phyloP scores from a whole-genome alignment of 2,888 invertebrate species.

The Limnephilus marmoratus region DNA sequence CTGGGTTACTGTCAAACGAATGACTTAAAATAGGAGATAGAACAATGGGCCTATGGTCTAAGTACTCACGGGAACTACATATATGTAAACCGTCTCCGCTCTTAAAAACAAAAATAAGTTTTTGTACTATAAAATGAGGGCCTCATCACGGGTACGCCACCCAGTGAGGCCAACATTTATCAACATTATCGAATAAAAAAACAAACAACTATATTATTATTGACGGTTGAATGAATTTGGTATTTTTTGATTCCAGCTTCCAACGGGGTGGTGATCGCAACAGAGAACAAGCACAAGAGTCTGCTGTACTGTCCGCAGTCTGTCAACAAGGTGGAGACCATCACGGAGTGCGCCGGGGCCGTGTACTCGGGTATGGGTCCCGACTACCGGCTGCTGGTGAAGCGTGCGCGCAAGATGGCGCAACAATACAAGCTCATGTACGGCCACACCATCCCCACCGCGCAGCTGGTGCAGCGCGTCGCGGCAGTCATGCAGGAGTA shows the following conservation, averaged over 20 bases:
- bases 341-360: slow-evolving; percentile 97
- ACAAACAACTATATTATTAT: not conserved
- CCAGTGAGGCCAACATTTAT: too few relatives aligned
- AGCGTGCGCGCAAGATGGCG: slow-evolving; percentile 95
- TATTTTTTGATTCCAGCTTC: slow-evolving; percentile 81
- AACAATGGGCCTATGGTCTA: too few relatives aligned
- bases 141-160: too few relatives aligned
- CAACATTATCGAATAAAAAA: too few relatives aligned
- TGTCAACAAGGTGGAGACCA: slow-evolving; percentile 96
- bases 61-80: too few relatives aligned
- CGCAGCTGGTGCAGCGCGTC: slow-evolving; percentile 96
- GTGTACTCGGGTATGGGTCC: slow-evolving; percentile 98
- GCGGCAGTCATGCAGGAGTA: slow-evolving; percentile 99
- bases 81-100: too few relatives aligned
- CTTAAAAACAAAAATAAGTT: too few relatives aligned
- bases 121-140: too few relatives aligned
- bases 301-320: slow-evolving; percentile 97
- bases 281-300: slow-evolving; percentile 99
- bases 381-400: slow-evolving; percentile 92
- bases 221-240: slow-evolving; percentile 48
- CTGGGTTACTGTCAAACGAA: too few relatives aligned
- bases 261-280: slow-evolving; percentile 98
- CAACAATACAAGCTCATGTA: slow-evolving; percentile 95
- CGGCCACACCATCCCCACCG: slow-evolving; percentile 96
- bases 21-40: too few relatives aligned